These are phyloP conservation scores for Echeneis naucrates DNA, from an alignment of 2,797 vertebrate species.

Conservation along the genomic window DNA sequence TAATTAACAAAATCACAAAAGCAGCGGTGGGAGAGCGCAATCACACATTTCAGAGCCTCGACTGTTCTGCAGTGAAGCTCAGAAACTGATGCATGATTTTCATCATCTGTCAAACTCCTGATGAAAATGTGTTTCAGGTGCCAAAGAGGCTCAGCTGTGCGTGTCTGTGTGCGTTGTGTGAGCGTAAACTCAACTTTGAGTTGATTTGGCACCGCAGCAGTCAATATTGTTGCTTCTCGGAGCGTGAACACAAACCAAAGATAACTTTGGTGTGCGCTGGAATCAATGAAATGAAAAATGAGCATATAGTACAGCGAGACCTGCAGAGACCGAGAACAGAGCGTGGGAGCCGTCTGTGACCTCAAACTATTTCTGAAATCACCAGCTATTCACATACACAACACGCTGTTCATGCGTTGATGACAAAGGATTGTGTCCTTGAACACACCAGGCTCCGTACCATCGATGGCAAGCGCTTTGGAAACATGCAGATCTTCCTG, in stretches of 20 bases:
- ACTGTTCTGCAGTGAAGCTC: not conserved
- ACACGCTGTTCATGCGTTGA: slow-evolving; percentile 22
- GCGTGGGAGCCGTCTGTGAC: slow-evolving; percentile 67
- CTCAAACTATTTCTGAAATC: slow-evolving; percentile 60
- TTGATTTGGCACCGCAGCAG: not conserved
- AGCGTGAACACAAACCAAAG: slow-evolving; percentile 16
- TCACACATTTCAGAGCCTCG: not conserved
- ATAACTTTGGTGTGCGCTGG: slow-evolving; percentile 16
- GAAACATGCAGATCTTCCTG: not conserved
- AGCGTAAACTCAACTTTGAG: slow-evolving; percentile 23
- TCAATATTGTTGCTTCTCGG: slow-evolving; percentile 30
- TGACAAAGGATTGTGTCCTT: not conserved
- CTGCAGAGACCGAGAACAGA: too few relatives aligned
- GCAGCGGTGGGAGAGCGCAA: not conserved
- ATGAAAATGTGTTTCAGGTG: slow-evolving; percentile 6
- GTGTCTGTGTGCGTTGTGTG: slow-evolving; percentile 50
- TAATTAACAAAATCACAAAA: not conserved
- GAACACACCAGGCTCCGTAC: not conserved
- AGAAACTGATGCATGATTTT: not conserved
- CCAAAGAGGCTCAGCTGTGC: slow-evolving; percentile 46
- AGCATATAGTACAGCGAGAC: not conserved
- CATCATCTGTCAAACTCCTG: slow-evolving; percentile 18
- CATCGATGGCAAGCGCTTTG: not conserved
- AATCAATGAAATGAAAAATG: slow-evolving; percentile 11
- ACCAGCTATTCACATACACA: slow-evolving; percentile 20